phyloP scores from a whole-genome alignment of 2,797 vertebrate species.

The Sebastes minor region DNA sequence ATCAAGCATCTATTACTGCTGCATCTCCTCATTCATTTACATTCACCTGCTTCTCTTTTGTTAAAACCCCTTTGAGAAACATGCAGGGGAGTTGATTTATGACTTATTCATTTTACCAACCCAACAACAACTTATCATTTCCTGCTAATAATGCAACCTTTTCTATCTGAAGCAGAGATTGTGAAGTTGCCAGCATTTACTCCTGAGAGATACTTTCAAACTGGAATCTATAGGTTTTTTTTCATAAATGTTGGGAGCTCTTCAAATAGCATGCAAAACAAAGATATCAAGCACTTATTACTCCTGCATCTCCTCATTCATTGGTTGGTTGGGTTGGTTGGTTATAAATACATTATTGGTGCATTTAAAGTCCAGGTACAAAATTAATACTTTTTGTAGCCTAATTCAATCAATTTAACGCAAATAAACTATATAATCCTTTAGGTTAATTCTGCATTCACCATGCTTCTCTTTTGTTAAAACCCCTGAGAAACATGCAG shows the following conservation, averaged over 20 bases:
- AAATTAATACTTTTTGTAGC: too few species aligned
- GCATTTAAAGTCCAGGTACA: too few species aligned
- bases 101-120: conserved; percentile 39
- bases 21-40: conserved; percentile 39
- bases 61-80: conserved; percentile 7
- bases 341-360: too few species aligned
- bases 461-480: conserved; percentile 8
- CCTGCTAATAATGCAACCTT: conserved; percentile 58
- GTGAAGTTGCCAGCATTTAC: conserved; percentile 43
- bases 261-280: conserved; percentile 33
- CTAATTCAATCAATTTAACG: too few species aligned
- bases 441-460: conserved; percentile 21
- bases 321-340: background rate
- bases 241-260: background rate
- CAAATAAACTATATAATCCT: too few species aligned
- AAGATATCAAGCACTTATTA: conserved; percentile 31
- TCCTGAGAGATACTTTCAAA: conserved; percentile 19
- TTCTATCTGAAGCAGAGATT: conserved; percentile 20
- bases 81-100: conserved; percentile 40
- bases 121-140: conserved; percentile 10
- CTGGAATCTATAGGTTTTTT: background rate
- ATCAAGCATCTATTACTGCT: conserved; percentile 22
- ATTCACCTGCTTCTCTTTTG: conserved; percentile 25
- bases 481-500: background rate
- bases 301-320: conserved; percentile 18